Base-by-base conservation (phyloP, 1,140 invertebrate species). In the Caerostris extrusa region DNA sequence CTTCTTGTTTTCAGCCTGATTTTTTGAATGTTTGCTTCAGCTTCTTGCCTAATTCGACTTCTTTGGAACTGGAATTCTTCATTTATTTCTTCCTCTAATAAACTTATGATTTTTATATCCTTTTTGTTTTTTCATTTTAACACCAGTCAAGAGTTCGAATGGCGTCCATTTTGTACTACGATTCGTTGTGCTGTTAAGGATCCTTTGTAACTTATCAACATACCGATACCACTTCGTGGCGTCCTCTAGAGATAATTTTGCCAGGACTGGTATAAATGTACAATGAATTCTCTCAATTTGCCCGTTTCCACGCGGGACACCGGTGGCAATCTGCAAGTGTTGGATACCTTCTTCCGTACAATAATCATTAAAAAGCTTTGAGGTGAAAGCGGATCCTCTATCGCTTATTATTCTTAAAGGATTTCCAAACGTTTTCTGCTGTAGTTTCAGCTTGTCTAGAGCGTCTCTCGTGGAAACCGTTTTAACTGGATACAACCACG, bases 281-380 rank as follows among this genome's bases (percentile, higher is more conserved):
- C 61, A 4, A 19, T 82, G 57, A 7, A 91, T 83, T 5, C 90
- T 14, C 6, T 83, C 69, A 5, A 83, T 34, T 57, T 82, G 69
- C 17, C 90, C 90, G 4, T n/a, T n/a, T n/a, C n/a, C 90, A 14
- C 57, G 8, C 7, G 57, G 85, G 7, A 87, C 57, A 3, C 85
- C 58, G n/a, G 19, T 87, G 7, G 85, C 34, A 4, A 61, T 95
- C 94, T 57, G 90, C 87, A 5, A 89, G 94, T 86, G 95, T 94
- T 34, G 94, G 95, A 60, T 34, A 2, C 34, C 88, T 94, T 69
- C 94, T 95, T 19, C 91, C 89, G 55, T 94, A 95, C 64, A 87
- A 82, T 90, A 82, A 5, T 86, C 71, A 6, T 14, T 61, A n/a
- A 81, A 90, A 90, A 0, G 17, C 19, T 90, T 90, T 77, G 17